Evolutionary conservation across 92 coral and sea anemone species (phyloP).

Genomic region (Micromussa lordhowensis): DNA sequence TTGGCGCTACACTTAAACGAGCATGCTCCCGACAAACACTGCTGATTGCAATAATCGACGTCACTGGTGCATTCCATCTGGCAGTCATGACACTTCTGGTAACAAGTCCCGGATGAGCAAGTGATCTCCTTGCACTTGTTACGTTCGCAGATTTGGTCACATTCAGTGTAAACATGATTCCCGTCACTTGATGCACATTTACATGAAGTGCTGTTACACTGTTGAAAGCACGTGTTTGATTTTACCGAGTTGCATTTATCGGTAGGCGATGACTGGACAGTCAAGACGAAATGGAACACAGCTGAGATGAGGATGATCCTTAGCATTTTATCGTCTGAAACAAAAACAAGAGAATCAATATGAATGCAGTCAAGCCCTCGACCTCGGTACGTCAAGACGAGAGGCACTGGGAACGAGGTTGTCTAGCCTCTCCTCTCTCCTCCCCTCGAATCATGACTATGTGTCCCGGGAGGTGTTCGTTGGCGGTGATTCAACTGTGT

Average conservation of each 20-base stretch:
- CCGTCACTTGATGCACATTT: constrained; percentile 54
- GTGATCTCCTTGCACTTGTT: constrained; percentile 60
- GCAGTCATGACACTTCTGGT: constrained; percentile 85
- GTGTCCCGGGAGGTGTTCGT: no score
- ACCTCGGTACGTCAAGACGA: no score
- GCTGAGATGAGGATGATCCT: not conserved
- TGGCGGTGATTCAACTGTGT: no score
- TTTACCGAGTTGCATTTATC: constrained; percentile 46
- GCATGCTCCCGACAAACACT: constrained; percentile 79
- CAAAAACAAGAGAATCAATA: no score
- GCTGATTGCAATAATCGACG: constrained; percentile 86
- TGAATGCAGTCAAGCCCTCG: no score
- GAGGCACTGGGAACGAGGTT: no score
- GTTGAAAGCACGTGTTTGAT: constrained; percentile 71
- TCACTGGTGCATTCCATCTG: constrained; percentile 85
- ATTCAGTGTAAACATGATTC: constrained; percentile 48
- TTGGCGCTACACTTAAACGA: constrained; percentile 72
- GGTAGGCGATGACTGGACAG: not conserved
- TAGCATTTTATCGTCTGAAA: constrained; percentile 16
- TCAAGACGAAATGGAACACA: not conserved
- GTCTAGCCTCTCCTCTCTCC: no score
- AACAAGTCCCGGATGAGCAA: constrained; percentile 77
- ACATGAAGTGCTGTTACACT: constrained; percentile 72
- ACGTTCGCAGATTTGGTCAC: constrained; percentile 69
- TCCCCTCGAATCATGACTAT: no score